phyloP scores from a whole-genome alignment of 92 coral and sea anemone species.

The Metridium senile region DNA sequence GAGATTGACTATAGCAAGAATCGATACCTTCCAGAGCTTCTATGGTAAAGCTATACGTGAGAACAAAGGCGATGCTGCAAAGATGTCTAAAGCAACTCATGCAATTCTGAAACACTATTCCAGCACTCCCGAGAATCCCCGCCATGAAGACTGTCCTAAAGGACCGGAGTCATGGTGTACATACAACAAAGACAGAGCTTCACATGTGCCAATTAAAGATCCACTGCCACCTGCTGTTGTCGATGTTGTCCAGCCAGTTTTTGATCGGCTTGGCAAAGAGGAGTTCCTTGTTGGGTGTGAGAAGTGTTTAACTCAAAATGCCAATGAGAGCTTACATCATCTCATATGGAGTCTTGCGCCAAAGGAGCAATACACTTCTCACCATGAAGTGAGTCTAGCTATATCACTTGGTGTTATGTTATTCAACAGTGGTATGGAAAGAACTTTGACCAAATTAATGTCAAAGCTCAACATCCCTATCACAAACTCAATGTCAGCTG shows the following conservation, averaged over 20 bases:
- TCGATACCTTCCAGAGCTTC: conserved; percentile 53
- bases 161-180: conserved; percentile 61
- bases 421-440: conserved; percentile 49
- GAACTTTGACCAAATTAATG: conserved; percentile 17
- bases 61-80: conserved; percentile 56
- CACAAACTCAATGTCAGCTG: conserved; percentile 2
- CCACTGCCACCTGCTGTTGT: conserved; percentile 57
- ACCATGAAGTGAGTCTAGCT: conserved; percentile 34
- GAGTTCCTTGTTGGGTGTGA: conserved; percentile 65
- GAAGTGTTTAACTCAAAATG: conserved; percentile 38
- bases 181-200: conserved; percentile 47
- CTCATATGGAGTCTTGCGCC: conserved; percentile 58
- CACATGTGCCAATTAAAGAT: conserved; percentile 54
- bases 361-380: conserved; percentile 52
- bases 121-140: conserved; percentile 54
- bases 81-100: conserved; percentile 61
- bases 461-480: conserved; percentile 33
- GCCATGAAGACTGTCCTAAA: conserved; percentile 67
- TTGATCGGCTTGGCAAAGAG: conserved; percentile 35
- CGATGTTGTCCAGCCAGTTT: conserved; percentile 39
- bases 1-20: conserved; percentile 35
- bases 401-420: conserved; percentile 41
- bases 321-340: conserved; percentile 34
- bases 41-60: conserved; percentile 59
- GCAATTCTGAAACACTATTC: conserved; percentile 65